Base-by-base conservation (phyloP, 2,113 vertebrate species). In the Python bivittatus region DNA sequence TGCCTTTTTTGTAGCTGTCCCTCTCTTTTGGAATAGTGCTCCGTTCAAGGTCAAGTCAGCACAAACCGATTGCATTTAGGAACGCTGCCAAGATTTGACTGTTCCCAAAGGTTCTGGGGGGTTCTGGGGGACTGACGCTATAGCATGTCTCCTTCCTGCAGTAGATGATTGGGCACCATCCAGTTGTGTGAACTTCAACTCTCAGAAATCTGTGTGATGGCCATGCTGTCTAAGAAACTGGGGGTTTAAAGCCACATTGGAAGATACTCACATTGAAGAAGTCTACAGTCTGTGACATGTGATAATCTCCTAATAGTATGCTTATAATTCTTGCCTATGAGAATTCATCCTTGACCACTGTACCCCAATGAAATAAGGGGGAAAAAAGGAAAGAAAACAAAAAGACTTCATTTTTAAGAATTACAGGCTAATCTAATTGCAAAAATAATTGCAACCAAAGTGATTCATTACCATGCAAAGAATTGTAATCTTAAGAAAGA, bases 381-480 rank as follows among this genome's bases (percentile, higher is more conserved):
- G 1, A 13, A 89, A 79, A 52, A 38, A 57, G 29, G n/a, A 54
- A 53, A 38, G 17, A 54, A 56, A 91, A 72, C 93, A 90, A 93
- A 93, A 94, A 92, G 29, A 92, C 86, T 94, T 96, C 86, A 95
- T 96, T 96, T 97, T 96, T 97, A 94, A 95, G 93, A 97, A 97
- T 97, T 97, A 97, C 95, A 95, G 96, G 93, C 96, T 97, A 96
- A 96, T 91, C 96, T 97, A 97, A 98, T 97, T 98, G 96, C 96
- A 97, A 97, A 97, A 97, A 96, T 97, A 97, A 98, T 97, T 97
- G 96, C 96, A 96, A 97, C 94, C 96, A 96, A 97, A 97, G 96
- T 96, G 91, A 93, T 97, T 97, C 97, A 97, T 97, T 97, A 97
- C 89, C 95, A 97, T 96, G 89, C 96, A 97, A 97, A 97, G 95